Evolutionary conservation across 2,113 vertebrate species (phyloP).

Genomic region (Tetrax tetrax): DNA sequence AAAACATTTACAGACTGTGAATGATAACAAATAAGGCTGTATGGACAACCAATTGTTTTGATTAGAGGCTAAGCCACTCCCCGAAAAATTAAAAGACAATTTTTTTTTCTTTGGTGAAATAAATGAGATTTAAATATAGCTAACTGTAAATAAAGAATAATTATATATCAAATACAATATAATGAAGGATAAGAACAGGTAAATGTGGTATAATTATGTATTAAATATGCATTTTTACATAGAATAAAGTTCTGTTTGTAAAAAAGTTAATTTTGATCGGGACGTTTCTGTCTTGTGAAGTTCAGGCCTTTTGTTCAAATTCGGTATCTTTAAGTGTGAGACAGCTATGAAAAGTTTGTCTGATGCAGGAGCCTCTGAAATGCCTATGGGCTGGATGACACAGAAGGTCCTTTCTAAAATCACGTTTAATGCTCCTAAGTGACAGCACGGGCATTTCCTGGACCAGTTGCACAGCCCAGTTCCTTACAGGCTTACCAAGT

Average conservation of each 20-base stretch:
- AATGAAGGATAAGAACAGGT: neutral
- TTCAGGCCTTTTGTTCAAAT: neutral
- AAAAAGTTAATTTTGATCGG: neutral
- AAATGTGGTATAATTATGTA: neutral
- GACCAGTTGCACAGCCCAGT: fast-evolving
- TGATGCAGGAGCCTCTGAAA: neutral
- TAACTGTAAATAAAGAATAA: neutral
- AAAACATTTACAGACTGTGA: neutral
- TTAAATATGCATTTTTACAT: neutral
- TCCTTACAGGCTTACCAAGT: too few species aligned
- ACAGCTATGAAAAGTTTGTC: neutral
- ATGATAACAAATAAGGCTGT: neutral
- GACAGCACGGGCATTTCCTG: fast-evolving
- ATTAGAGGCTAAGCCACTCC: neutral
- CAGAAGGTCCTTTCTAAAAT: neutral
- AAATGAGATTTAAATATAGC: neutral
- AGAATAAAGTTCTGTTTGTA: neutral
- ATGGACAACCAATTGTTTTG: neutral
- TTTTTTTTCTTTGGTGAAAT: neutral
- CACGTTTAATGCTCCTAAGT: neutral
- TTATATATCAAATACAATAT: neutral
- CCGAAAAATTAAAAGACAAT: neutral
- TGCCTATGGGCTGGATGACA: neutral
- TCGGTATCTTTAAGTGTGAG: neutral
- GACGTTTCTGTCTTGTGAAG: neutral